These are phyloP conservation scores for Trichogramma pretiosum DNA, from an alignment of 1,140 invertebrate genomes.

Conservation along the genomic window DNA sequence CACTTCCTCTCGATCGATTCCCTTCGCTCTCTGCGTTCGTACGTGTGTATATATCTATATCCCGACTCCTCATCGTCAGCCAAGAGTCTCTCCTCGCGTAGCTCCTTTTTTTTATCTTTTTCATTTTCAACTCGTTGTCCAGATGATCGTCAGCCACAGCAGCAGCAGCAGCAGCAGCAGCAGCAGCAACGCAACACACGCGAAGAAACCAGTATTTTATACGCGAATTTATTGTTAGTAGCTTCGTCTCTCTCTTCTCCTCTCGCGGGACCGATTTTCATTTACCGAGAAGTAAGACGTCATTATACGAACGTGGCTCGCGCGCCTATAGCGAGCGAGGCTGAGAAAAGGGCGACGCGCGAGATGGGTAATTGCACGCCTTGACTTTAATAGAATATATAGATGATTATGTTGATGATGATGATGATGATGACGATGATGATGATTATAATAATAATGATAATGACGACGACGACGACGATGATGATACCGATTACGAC, in stretches of 20 bases:
- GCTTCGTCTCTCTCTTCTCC: too few relatives aligned
- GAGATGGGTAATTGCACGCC: conserved; percentile 16
- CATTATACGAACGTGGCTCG: conserved; percentile 10
- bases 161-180: too few relatives aligned
- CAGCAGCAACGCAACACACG: too few relatives aligned
- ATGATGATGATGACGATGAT: too few relatives aligned
- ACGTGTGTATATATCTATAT: conserved; percentile 9
- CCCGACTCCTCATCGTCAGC: too few relatives aligned
- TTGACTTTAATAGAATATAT: conserved; percentile 5
- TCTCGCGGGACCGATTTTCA: conserved; percentile 16
- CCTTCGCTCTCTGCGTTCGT: background rate
- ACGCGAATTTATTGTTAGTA: conserved; percentile 15
- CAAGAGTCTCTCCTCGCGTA: background rate
- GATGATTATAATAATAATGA: too few relatives aligned
- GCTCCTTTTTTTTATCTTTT: background rate
- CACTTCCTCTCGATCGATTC: background rate
- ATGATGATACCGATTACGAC: too few relatives aligned
- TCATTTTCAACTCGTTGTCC: conserved; percentile 21
- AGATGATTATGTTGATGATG: too few relatives aligned
- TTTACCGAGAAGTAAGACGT: conserved; percentile 19
- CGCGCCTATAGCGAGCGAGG: too few relatives aligned
- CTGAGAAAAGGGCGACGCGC: conserved; percentile 8
- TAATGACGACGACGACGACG: too few relatives aligned
- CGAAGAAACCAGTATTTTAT: too few relatives aligned
- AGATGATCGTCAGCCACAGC: too few relatives aligned